These are phyloP conservation scores for Phalangium opilio DNA, from an alignment of 2,888 invertebrate genomes.

Conservation along the genomic window DNA sequence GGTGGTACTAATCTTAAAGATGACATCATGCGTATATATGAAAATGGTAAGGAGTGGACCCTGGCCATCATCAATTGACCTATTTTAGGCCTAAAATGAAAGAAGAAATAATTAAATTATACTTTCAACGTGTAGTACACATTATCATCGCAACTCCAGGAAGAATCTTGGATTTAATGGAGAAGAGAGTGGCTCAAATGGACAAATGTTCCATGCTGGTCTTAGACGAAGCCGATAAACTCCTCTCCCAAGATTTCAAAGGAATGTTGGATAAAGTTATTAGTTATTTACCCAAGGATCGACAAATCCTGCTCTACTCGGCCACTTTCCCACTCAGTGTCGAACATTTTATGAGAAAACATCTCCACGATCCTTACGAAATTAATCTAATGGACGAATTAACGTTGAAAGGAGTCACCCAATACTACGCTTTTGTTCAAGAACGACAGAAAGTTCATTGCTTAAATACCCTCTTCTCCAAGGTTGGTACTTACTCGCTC, in stretches of 20 bases:
- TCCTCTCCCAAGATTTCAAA: slow-evolving; percentile 97
- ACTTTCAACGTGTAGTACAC: slow-evolving; percentile 54
- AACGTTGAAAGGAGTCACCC: slow-evolving; percentile 96
- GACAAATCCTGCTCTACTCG: slow-evolving; percentile 95
- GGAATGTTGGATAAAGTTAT: slow-evolving; percentile 98
- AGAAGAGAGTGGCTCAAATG: slow-evolving; percentile 87
- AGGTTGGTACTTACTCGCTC: no score
- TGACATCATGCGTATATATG: slow-evolving; percentile 98
- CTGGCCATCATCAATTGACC: no score
- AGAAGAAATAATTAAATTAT: slow-evolving; percentile 11
- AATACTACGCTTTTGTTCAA: slow-evolving; percentile 99
- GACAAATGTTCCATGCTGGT: slow-evolving; percentile 91
- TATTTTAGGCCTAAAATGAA: no score
- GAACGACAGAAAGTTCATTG: slow-evolving; percentile 99
- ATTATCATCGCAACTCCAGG: slow-evolving; percentile 98
- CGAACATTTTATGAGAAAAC: slow-evolving; percentile 96
- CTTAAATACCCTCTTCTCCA: slow-evolving; percentile 97
- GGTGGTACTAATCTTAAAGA: slow-evolving; percentile 87
- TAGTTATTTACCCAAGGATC: slow-evolving; percentile 71
- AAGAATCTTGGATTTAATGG: slow-evolving; percentile 97
- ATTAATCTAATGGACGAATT: slow-evolving; percentile 99
- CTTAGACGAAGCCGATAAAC: slow-evolving; percentile 73
- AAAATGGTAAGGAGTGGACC: slow-evolving; percentile 89
- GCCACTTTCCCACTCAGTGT: slow-evolving; percentile 98
- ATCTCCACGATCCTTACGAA: slow-evolving; percentile 87